These are phyloP conservation scores for Gallinago jamesoni DNA, from an alignment of 2,113 vertebrate genomes.

Conservation along the genomic window DNA sequence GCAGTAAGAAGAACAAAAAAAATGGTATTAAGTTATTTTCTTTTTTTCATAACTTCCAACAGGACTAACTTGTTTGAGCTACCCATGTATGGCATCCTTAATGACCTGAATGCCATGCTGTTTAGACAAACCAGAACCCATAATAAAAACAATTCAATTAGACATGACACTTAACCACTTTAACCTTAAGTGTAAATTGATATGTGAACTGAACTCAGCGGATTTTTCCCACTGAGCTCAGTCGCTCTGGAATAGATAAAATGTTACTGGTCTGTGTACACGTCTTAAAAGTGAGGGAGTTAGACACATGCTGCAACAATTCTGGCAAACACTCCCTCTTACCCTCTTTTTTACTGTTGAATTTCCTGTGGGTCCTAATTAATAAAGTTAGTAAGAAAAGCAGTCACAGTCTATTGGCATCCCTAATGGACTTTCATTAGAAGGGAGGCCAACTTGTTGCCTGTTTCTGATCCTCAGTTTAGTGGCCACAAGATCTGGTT, in stretches of 20 bases:
- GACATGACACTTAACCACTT: slow-evolving; percentile 6
- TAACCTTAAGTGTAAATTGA: slow-evolving; percentile 44
- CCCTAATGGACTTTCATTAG: neutral
- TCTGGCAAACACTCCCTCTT: neutral
- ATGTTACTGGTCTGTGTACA: neutral
- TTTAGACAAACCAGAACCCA: neutral
- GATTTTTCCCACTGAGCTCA: slow-evolving; percentile 28
- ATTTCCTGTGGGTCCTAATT: slow-evolving; percentile 51
- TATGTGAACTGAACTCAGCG: neutral
- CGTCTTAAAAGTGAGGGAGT: neutral
- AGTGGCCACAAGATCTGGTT: neutral
- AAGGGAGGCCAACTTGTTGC: neutral
- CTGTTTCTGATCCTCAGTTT: neutral
- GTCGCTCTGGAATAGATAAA: slow-evolving; percentile 5
- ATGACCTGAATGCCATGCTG: neutral
- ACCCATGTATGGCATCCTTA: neutral
- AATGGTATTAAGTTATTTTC: neutral
- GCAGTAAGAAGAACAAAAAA: neutral
- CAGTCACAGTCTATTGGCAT: neutral
- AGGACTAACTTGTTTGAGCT: neutral
- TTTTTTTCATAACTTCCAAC: slow-evolving; percentile 4
- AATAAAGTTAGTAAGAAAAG: slow-evolving; percentile 28
- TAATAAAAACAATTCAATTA: slow-evolving; percentile 52
- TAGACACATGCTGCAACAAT: neutral
- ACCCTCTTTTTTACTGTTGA: neutral